Evolutionary conservation across 1,140 invertebrate genomes (phyloP).

Genomic region (Capitella teleta): DNA sequence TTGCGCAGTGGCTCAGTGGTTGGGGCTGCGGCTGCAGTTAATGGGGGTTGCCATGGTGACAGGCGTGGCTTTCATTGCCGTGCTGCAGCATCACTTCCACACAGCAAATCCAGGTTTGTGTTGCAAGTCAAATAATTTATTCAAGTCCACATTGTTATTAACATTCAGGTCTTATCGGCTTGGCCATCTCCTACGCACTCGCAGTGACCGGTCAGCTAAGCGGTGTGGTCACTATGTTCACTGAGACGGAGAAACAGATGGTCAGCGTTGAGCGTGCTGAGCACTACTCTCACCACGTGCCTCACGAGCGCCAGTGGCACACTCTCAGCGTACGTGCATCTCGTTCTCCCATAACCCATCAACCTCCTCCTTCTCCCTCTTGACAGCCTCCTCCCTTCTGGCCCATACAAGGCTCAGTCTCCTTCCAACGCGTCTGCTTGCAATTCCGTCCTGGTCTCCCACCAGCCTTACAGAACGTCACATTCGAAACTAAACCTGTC

Average conservation of each 20-base stretch:
- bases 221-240: constrained; percentile 77
- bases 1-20: constrained; percentile 72
- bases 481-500: constrained; percentile 60
- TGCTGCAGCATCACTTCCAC: constrained; percentile 62
- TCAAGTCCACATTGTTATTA: too few relatives aligned
- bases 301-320: constrained; percentile 35
- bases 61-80: constrained; percentile 70
- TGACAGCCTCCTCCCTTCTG: constrained; percentile 67
- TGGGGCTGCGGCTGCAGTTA: constrained; percentile 75
- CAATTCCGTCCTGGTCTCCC: constrained; percentile 59
- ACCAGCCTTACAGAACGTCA: constrained; percentile 57
- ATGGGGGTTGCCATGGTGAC: constrained; percentile 75
- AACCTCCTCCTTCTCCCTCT: constrained; percentile 59
- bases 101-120: constrained; percentile 35
- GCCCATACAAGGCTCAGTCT: constrained; percentile 63
- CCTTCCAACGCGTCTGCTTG: constrained; percentile 62
- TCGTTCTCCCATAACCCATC: neutral
- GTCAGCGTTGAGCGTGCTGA: constrained; percentile 86
- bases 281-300: constrained; percentile 62
- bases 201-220: constrained; percentile 76
- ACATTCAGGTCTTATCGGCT: constrained; percentile 75
- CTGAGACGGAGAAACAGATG: constrained; percentile 74
- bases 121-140: too few relatives aligned
- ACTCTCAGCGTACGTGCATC: constrained; percentile 33
- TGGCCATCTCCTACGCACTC: constrained; percentile 87